Evolutionary conservation across 2,888 invertebrate genomes (phyloP).

Genomic region (Strigamia maritima): DNA sequence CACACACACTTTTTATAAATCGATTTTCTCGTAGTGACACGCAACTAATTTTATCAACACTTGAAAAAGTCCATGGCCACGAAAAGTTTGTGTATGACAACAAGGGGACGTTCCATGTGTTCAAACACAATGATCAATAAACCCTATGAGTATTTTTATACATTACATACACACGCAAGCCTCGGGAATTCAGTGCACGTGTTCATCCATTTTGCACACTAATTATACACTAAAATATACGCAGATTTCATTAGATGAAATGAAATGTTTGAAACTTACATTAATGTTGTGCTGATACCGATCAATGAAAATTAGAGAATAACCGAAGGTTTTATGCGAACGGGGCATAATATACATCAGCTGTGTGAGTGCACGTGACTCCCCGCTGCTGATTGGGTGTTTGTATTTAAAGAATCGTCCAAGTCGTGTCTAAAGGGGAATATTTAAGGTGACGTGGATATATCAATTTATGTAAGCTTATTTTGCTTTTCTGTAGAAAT

Average conservation of each 20-base stretch:
- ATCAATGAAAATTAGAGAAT: no score
- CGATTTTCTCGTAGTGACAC: no score
- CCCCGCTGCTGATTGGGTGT: background rate
- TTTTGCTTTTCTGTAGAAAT: no score
- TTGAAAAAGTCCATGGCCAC: background rate
- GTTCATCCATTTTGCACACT: background rate
- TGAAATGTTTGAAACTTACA: background rate
- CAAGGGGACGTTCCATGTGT: no score
- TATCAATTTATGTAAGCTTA: background rate
- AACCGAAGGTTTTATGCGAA: background rate
- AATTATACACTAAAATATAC: background rate
- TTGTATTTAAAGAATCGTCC: background rate
- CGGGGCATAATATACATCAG: background rate
- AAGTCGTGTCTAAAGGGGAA: background rate
- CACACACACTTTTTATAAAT: no score
- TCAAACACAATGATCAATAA: background rate
- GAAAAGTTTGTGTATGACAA: background rate
- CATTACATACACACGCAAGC: background rate
- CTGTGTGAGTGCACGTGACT: slow-evolving; percentile 9
- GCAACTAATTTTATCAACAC: background rate
- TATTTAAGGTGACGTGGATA: background rate
- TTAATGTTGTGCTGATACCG: no score
- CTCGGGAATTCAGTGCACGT: background rate
- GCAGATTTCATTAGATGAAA: background rate
- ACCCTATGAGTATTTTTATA: background rate